phyloP scores from a whole-genome alignment of 2,888 invertebrate genomes.

The Arge pagana region DNA sequence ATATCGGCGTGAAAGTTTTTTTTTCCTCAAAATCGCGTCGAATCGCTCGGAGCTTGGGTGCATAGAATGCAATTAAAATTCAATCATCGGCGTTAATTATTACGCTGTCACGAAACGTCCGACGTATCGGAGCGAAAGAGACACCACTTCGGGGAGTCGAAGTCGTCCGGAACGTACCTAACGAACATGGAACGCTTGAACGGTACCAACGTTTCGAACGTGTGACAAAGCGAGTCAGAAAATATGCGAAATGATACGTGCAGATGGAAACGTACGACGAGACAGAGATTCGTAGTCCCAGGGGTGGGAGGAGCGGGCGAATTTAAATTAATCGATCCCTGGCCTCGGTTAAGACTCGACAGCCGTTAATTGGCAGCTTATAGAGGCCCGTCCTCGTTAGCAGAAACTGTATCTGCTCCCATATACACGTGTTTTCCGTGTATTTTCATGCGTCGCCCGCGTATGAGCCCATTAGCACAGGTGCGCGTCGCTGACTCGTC shows the following conservation, averaged over 20 bases:
- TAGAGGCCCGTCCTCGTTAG: slow-evolving; percentile 51
- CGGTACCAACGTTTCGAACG: slow-evolving; percentile 2
- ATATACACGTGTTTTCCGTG: slow-evolving; percentile 35
- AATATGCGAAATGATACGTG: not conserved
- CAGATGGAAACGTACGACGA: not conserved
- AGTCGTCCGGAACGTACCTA: not conserved
- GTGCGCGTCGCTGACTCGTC: slow-evolving; percentile 19
- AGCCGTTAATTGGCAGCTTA: slow-evolving; percentile 55
- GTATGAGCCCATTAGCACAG: slow-evolving; percentile 20
- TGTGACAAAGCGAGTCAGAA: slow-evolving; percentile 1
- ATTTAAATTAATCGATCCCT: slow-evolving; percentile 53
- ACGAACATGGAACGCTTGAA: slow-evolving; percentile 4
- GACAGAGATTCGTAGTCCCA: not conserved
- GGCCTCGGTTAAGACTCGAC: slow-evolving; percentile 48
- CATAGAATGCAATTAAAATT: slow-evolving; percentile 6
- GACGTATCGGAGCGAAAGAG: not conserved
- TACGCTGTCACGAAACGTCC: not conserved
- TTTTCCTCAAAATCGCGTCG: no score
- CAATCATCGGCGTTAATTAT: not conserved
- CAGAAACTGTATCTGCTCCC: slow-evolving; percentile 35
- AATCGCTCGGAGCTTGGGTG: no score
- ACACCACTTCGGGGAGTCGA: not conserved
- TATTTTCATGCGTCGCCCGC: slow-evolving; percentile 12
- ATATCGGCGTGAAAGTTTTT: no score
- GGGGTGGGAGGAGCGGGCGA: slow-evolving; percentile 24